A percentile compares a stretch with the other conserved stretches of the same genome.
phyloP scores from a whole-genome alignment of 2,888 invertebrate species.

The Hirudinaria manillensis region DNA sequence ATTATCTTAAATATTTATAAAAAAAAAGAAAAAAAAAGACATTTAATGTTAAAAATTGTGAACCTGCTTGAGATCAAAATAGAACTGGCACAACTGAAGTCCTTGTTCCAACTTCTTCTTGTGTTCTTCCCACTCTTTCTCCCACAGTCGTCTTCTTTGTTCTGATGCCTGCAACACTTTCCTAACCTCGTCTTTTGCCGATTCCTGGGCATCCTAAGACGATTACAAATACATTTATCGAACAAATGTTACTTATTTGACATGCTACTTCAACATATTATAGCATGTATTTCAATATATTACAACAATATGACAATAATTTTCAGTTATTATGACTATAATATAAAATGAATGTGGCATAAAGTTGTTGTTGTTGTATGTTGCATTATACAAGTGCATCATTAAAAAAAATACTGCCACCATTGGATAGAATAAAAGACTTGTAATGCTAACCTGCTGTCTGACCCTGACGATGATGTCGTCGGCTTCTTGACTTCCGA shows the following conservation, averaged over 20 bases:
- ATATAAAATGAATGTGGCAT: no score
- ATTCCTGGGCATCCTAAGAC: conserved; percentile 63
- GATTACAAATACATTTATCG: neutral
- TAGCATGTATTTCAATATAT: neutral
- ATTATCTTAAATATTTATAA: neutral
- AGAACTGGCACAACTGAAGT: conserved; percentile 64
- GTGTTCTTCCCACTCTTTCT: conserved; percentile 62
- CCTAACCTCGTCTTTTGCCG: conserved; percentile 66
- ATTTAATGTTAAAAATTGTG: neutral
- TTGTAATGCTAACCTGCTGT: conserved; percentile 61
- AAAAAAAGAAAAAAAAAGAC: neutral
- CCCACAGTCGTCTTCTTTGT: conserved; percentile 63
- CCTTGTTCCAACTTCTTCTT: conserved; percentile 63
- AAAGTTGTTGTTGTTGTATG: no score
- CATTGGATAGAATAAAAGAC: no score
- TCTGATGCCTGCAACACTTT: conserved; percentile 64
- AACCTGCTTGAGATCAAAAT: conserved; percentile 62
- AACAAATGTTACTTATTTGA: neutral
- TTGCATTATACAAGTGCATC: no score
- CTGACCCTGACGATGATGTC: conserved; percentile 65
- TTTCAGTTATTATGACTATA: neutral
- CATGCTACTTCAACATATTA: neutral
- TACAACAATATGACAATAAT: neutral
- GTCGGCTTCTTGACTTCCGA: conserved; percentile 63
- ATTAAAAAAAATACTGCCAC: no score